phyloP scores from a whole-genome alignment of 2,888 invertebrate species.

The Girardia tigrina region DNA sequence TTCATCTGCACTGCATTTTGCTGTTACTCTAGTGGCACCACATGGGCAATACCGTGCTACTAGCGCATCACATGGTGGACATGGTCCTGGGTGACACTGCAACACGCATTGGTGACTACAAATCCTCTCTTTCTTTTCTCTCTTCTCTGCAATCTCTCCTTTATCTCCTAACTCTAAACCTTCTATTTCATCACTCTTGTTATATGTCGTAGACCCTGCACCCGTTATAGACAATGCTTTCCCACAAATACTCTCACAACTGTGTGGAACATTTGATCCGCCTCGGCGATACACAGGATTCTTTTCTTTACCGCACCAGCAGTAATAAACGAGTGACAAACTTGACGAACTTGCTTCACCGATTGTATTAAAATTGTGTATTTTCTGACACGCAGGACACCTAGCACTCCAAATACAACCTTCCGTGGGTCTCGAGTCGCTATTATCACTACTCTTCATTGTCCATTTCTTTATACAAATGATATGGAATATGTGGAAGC shows the following conservation, averaged over 20 bases:
- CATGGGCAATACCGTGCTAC: not conserved
- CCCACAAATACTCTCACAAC: slow-evolving; percentile 75
- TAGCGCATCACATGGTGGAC: slow-evolving; percentile 38
- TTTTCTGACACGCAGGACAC: slow-evolving; percentile 85
- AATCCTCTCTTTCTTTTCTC: no score
- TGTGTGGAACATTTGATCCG: slow-evolving; percentile 58
- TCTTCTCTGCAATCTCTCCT: no score
- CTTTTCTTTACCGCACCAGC: slow-evolving; percentile 71
- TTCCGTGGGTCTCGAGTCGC: no score
- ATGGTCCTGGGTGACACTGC: slow-evolving; percentile 33
- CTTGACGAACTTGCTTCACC: slow-evolving; percentile 40
- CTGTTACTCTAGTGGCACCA: not conserved
- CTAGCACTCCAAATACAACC: no score
- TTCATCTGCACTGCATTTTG: not conserved
- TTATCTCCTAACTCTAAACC: no score
- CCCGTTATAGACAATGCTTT: no score
- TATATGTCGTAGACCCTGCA: no score
- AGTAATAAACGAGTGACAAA: slow-evolving; percentile 51
- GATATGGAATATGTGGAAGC: no score
- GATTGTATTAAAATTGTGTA: slow-evolving; percentile 48
- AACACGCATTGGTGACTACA: not conserved
- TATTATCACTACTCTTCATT: not conserved
- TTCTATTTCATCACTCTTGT: no score
- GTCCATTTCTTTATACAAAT: not conserved
- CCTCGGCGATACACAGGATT: slow-evolving; percentile 57